Evolutionary conservation across 2,888 invertebrate genomes (phyloP).

Genomic region (Phasia obesa): DNA sequence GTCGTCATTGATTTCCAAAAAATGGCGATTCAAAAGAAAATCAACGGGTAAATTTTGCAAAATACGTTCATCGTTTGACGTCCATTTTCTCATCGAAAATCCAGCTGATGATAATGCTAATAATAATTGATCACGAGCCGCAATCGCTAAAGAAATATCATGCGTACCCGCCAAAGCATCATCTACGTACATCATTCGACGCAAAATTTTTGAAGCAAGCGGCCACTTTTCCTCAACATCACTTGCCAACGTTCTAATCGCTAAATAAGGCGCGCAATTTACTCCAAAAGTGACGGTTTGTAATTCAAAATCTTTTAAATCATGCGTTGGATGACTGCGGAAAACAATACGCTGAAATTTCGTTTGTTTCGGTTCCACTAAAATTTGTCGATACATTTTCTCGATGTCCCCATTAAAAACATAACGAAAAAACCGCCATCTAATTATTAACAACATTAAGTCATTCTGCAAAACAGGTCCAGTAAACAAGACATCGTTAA

Average conservation of each 20-base stretch:
- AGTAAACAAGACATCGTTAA: conserved; percentile 18
- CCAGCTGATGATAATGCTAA: conserved; percentile 5
- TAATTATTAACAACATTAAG: conserved; percentile 6
- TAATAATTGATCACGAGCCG: background rate
- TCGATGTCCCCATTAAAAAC: conserved; percentile 45
- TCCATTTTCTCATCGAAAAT: background rate
- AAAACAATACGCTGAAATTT: background rate
- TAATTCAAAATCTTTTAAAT: background rate
- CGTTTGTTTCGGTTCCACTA: background rate
- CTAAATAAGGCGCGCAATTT: background rate
- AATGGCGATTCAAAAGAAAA: background rate
- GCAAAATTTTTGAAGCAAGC: too few species aligned
- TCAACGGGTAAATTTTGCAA: background rate
- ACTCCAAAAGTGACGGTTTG: background rate
- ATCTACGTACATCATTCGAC: conserved; percentile 15
- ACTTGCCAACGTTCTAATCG: background rate
- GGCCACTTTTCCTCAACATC: background rate
- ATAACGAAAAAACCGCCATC: conserved; percentile 29
- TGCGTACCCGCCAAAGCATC: conserved; percentile 29
- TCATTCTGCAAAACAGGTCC: conserved; percentile 6
- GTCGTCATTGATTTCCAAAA: background rate
- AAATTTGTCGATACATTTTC: conserved; percentile 23
- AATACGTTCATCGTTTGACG: background rate
- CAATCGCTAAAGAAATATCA: conserved; percentile 12
- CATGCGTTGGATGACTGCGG: background rate